Conservation (phyloP, 2,113 vertebrate genomes). For the Prionailurus viverrinus region DNA sequence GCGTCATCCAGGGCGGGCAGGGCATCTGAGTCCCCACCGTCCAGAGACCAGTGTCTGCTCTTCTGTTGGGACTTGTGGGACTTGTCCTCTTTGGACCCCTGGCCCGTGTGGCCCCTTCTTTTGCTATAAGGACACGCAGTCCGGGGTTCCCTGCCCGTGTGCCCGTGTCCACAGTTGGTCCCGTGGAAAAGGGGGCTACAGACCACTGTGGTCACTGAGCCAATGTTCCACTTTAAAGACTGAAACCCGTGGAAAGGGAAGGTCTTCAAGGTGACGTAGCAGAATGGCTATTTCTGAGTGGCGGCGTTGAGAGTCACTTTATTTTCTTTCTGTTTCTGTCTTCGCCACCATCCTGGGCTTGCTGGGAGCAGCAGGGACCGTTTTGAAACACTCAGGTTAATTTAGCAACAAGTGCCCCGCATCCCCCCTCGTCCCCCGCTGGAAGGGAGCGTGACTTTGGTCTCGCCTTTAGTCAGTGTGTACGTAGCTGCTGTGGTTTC, state of each 20-base stretch:
- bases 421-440: too few relatives aligned
- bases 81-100: background rate
- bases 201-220: background rate
- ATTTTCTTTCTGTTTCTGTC: background rate
- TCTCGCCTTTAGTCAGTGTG: background rate
- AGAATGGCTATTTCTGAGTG: background rate
- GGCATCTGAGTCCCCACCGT: background rate
- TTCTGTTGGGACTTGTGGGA: too few relatives aligned
- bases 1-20: fast-evolving
- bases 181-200: background rate
- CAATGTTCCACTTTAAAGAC: background rate
- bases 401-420: background rate
- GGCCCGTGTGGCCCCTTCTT: background rate
- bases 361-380: background rate
- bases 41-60: background rate
- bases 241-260: background rate
- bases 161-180: fast-evolving
- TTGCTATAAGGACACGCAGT: background rate
- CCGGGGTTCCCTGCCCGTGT: background rate
- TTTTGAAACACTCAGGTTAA: background rate
- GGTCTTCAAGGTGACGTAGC: background rate
- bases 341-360: background rate
- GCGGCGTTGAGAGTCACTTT: background rate
- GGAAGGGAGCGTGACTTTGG: background rate
- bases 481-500: too few relatives aligned